These are phyloP conservation scores for Protonibea diacanthus DNA, from an alignment of 2,797 vertebrate species.

Conservation along the genomic window DNA sequence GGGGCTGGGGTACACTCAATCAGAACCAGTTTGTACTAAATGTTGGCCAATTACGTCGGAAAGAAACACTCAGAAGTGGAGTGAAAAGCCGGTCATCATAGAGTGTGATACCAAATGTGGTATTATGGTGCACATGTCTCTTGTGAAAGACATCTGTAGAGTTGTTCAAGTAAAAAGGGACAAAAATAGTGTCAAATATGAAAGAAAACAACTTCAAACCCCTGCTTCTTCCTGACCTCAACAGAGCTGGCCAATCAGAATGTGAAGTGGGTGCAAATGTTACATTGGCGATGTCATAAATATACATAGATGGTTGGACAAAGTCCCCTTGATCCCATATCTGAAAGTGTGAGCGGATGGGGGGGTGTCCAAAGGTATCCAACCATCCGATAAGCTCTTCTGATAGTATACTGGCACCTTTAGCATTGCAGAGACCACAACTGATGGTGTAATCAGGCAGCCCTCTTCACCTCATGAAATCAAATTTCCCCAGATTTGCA, in stretches of 20 bases:
- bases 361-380: neutral
- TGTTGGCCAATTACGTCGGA: neutral
- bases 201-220: neutral
- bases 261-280: no score
- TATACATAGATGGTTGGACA: neutral
- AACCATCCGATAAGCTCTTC: neutral
- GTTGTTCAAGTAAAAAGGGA: neutral
- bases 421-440: neutral
- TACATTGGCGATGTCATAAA: neutral
- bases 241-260: neutral
- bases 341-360: neutral
- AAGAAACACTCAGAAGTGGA: neutral
- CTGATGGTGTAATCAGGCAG: neutral
- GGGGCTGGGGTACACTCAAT: neutral
- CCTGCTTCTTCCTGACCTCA: neutral
- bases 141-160: neutral
- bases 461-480: no score
- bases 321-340: neutral
- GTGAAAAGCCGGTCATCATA: no score
- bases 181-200: neutral
- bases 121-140: neutral
- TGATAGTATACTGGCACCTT: neutral
- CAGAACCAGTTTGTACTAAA: neutral
- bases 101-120: no score
- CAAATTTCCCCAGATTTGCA: neutral